phyloP scores from a whole-genome alignment of 1,140 invertebrate genomes.

The Zaprionus taronus region DNA sequence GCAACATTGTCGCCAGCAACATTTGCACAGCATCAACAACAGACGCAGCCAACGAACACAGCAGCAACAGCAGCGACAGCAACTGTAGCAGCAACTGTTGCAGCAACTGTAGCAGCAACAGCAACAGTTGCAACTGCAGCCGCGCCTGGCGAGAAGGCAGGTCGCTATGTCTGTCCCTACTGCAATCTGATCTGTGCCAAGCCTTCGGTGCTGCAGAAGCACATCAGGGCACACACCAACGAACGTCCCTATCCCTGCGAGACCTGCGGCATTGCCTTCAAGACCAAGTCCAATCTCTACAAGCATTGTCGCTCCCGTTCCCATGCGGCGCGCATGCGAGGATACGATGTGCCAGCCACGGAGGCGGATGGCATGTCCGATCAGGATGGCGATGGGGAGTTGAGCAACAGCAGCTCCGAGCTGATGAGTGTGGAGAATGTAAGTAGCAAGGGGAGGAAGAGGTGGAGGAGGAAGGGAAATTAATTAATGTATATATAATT shows the following conservation, averaged over 20 bases:
- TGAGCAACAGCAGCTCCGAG: constrained; percentile 83
- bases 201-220: constrained; percentile 96
- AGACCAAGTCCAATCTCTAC: constrained; percentile 97
- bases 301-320: constrained; percentile 94
- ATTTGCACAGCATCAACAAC: constrained; percentile 72
- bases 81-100: constrained; percentile 1
- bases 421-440: constrained; percentile 64
- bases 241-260: constrained; percentile 95
- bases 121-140: neutral
- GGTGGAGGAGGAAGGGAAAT: too few species aligned
- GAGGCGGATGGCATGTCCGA: constrained; percentile 87
- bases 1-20: constrained; percentile 59
- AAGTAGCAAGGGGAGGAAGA: constrained; percentile 1
- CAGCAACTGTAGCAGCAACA: constrained; percentile 3
- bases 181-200: constrained; percentile 95
- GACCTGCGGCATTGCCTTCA: constrained; percentile 96
- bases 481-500: too few species aligned
- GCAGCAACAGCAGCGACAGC: neutral
- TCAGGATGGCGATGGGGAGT: constrained; percentile 74
- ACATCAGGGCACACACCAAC: constrained; percentile 96
- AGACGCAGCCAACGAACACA: constrained; percentile 63
- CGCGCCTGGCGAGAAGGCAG: constrained; percentile 63
- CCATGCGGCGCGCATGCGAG: constrained; percentile 89
- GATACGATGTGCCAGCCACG: constrained; percentile 85
- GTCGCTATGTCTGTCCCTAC: constrained; percentile 92